Conservation (phyloP, 2,113 vertebrate genomes). For the Terrapene triunguis region DNA sequence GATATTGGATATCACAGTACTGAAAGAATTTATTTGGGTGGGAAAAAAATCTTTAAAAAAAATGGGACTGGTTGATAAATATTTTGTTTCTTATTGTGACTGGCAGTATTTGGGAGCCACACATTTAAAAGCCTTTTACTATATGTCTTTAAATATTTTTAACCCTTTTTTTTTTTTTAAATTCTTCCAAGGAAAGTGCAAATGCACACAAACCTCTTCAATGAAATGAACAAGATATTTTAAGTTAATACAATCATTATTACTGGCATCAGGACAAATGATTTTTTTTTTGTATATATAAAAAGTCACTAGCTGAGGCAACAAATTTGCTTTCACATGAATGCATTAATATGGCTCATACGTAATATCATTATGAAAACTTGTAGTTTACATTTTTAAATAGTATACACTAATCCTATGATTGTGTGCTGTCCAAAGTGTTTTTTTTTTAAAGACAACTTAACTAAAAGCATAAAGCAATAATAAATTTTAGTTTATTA, state of each 20-base stretch:
- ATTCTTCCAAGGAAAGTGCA: background rate
- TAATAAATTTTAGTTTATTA: too few species aligned
- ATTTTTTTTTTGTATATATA: too few species aligned
- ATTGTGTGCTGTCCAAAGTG: too few species aligned
- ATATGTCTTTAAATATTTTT: background rate
- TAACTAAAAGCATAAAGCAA: too few species aligned
- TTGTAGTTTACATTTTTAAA: too few species aligned
- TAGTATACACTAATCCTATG: too few species aligned
- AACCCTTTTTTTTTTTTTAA: background rate
- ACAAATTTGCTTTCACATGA: too few species aligned
- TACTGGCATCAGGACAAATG: background rate
- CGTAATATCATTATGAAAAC: too few species aligned
- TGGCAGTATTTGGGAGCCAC: background rate
- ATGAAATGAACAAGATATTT: background rate
- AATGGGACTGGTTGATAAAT: background rate
- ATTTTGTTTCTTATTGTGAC: background rate
- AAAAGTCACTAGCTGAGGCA: too few species aligned
- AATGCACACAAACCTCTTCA: background rate
- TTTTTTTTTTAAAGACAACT: too few species aligned
- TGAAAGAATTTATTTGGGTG: background rate
- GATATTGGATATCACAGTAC: background rate
- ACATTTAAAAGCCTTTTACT: background rate
- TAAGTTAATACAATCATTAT: background rate
- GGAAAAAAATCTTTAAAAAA: background rate
- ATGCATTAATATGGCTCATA: too few species aligned